Evolutionary conservation across 2,888 invertebrate genomes (phyloP).

Genomic region (Leuctra nigra): DNA sequence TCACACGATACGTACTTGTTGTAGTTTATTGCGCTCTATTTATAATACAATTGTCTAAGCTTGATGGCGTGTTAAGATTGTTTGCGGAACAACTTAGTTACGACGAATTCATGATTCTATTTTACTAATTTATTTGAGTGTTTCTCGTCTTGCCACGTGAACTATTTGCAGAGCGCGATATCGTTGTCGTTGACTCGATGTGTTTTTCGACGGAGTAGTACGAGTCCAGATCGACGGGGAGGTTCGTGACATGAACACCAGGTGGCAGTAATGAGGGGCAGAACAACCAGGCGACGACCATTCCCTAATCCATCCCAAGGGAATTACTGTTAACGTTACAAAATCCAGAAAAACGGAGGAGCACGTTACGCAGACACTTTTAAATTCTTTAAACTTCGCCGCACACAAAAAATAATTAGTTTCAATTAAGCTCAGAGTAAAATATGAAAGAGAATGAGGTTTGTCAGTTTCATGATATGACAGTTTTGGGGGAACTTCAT

Average conservation of each 20-base stretch:
- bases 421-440: background rate
- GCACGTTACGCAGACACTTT: background rate
- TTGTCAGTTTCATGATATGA: too few relatives aligned
- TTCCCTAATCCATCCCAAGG: slow-evolving; percentile 12
- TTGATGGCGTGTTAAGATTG: background rate
- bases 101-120: background rate
- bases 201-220: background rate
- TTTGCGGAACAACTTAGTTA: background rate
- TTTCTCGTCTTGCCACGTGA: too few relatives aligned
- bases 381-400: background rate
- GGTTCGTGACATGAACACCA: slow-evolving; percentile 3
- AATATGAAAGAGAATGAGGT: background rate
- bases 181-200: too few relatives aligned
- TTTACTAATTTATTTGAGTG: too few relatives aligned
- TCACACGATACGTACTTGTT: too few relatives aligned
- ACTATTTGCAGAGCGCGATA: too few relatives aligned
- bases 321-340: slow-evolving; percentile 4
- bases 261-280: slow-evolving; percentile 1
- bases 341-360: background rate
- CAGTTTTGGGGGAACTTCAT: background rate
- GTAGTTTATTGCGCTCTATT: too few relatives aligned
- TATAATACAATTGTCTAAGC: too few relatives aligned
- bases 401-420: background rate
- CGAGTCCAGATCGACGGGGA: background rate
- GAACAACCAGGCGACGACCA: slow-evolving; percentile 7